These are phyloP conservation scores for Ptychodera flava DNA, from an alignment of 35 echinoderm and acorn worm genomes.

Conservation along the genomic window DNA sequence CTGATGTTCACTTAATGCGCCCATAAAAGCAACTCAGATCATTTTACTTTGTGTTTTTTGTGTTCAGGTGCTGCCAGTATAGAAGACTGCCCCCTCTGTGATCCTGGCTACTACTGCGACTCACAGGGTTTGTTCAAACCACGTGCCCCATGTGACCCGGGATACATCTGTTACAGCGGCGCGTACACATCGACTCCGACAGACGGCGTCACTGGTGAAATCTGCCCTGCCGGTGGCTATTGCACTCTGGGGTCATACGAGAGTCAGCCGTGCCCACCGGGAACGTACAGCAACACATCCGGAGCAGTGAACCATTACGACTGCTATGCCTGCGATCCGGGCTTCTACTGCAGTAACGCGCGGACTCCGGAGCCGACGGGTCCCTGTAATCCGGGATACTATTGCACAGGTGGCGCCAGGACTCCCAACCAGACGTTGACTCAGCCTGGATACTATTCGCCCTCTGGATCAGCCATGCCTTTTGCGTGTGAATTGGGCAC, in stretches of 20 bases:
- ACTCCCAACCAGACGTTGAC: slow-evolving; percentile 87
- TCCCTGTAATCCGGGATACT: slow-evolving; percentile 78
- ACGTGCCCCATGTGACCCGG: slow-evolving; percentile 79
- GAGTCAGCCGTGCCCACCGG: slow-evolving; percentile 83
- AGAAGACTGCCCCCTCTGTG: slow-evolving; percentile 68
- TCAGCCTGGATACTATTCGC: slow-evolving; percentile 78
- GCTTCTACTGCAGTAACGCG: slow-evolving; percentile 96
- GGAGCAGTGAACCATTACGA: slow-evolving; percentile 78
- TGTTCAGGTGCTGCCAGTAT: slow-evolving; percentile 33
- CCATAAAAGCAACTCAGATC: too few relatives aligned
- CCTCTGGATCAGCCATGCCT: slow-evolving; percentile 55
- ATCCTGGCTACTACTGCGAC: slow-evolving; percentile 97
- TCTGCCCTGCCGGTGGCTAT: slow-evolving; percentile 91
- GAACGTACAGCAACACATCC: slow-evolving; percentile 90
- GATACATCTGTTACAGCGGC: slow-evolving; percentile 85
- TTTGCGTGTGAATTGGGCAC: slow-evolving; percentile 62
- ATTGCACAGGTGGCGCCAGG: slow-evolving; percentile 70
- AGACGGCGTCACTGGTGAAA: slow-evolving; percentile 72
- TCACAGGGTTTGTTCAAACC: slow-evolving; percentile 81
- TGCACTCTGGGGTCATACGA: slow-evolving; percentile 77
- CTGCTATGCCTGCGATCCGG: slow-evolving; percentile 85
- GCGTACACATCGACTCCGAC: slow-evolving; percentile 81
- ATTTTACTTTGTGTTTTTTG: background rate
- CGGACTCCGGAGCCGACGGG: slow-evolving; percentile 92
- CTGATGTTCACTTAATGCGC: too few relatives aligned